A percentile compares a stretch with the other conserved stretches of the same genome.
Conservation (phyloP, 2,113 vertebrate genomes). For the Cercopithecus mona region DNA sequence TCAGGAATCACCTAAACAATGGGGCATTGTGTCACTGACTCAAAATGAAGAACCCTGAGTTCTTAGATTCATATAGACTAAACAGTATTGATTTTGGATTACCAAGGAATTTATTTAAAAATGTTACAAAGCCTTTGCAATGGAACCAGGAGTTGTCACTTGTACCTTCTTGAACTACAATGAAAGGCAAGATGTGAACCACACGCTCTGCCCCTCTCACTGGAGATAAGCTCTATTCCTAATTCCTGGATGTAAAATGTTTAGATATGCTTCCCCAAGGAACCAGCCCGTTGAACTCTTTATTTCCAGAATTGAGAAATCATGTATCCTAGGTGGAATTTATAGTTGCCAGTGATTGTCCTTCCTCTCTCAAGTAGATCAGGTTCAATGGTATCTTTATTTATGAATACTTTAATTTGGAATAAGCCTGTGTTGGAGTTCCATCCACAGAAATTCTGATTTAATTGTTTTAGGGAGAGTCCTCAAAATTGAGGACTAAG, state of each 20-base stretch:
- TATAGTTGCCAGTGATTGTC: not conserved
- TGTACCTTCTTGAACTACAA: not conserved
- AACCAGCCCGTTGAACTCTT: not conserved
- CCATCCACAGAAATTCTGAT: not conserved
- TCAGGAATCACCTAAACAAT: not conserved
- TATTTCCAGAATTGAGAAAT: not conserved
- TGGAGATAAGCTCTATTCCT: not conserved
- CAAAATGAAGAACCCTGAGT: not conserved
- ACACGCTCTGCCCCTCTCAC: accelerated
- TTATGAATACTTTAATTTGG: not conserved
- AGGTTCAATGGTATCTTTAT: not conserved
- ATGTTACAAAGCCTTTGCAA: not conserved
- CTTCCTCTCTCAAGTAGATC: not conserved
- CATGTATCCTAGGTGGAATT: not conserved
- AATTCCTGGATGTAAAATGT: not conserved
- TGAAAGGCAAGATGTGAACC: not conserved
- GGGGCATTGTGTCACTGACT: not conserved
- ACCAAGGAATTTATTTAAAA: not conserved
- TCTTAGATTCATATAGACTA: not conserved
- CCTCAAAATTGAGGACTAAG: not conserved
- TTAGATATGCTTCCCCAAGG: not conserved
- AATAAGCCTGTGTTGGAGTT: not conserved
- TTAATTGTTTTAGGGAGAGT: not conserved
- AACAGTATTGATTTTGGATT: not conserved
- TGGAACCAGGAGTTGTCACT: not conserved